Percentiles rank a stretch among this genome's conserved stretches.
phyloP scores from a whole-genome alignment of 2,888 invertebrate genomes.

The Erebia palarica region DNA sequence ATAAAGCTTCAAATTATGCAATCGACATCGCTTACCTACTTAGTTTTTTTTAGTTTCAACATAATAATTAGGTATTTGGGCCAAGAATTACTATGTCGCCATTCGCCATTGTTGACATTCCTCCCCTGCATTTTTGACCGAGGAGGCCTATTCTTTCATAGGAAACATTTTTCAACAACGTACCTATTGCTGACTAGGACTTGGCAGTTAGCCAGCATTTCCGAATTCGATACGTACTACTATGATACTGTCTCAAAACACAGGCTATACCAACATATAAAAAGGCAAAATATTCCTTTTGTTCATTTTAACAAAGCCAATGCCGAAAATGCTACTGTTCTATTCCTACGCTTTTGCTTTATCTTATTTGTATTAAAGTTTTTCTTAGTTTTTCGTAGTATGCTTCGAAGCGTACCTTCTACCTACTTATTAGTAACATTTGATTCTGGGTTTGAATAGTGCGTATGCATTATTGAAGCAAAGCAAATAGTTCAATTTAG shows the following conservation, averaged over 20 bases:
- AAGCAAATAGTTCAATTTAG: too few species aligned
- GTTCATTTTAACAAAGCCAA: conserved; percentile 13
- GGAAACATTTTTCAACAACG: conserved; percentile 49
- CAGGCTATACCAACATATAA: conserved; percentile 16
- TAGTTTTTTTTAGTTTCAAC: too few species aligned
- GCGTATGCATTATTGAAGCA: too few species aligned
- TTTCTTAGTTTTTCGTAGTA: not conserved
- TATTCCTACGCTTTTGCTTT: conserved; percentile 1
- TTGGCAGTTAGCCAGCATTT: conserved; percentile 54
- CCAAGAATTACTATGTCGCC: too few species aligned
- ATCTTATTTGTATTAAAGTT: not conserved
- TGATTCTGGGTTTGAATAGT: too few species aligned
- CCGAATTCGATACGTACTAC: conserved; percentile 47
- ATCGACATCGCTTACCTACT: too few species aligned
- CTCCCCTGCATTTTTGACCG: conserved; percentile 36
- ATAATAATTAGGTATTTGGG: too few species aligned
- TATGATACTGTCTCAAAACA: conserved; percentile 34
- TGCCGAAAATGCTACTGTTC: conserved; percentile 5
- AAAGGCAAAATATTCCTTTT: conserved; percentile 6
- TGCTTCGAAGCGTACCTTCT: not conserved
- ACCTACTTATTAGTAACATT: too few species aligned
- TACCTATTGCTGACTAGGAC: conserved; percentile 39
- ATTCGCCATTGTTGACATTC: conserved; percentile 50
- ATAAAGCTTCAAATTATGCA: not conserved
- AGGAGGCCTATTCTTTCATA: conserved; percentile 46